A percentile compares a stretch with the other conserved stretches of the same genome.
These are phyloP conservation scores for Apostichopus leukothele DNA, from an alignment of 53 echinoderm and acorn worm species.

Conservation along the genomic window DNA sequence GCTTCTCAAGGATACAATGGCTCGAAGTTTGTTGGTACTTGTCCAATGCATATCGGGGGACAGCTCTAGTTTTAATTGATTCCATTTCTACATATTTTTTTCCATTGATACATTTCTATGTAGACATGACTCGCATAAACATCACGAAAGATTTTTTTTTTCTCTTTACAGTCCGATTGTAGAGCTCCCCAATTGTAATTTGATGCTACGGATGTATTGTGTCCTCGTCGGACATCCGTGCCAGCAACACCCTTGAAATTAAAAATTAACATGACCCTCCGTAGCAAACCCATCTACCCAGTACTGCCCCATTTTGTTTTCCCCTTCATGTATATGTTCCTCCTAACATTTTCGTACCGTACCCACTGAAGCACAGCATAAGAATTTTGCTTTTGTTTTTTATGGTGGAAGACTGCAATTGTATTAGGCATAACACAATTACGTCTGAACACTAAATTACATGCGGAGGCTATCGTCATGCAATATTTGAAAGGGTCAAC, in stretches of 20 bases:
- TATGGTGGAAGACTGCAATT: constrained; percentile 39
- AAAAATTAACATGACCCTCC: constrained; percentile 11
- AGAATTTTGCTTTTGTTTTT: constrained; percentile 37
- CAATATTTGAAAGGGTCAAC: neutral
- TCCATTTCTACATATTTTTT: too few relatives aligned
- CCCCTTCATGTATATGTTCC: constrained; percentile 16
- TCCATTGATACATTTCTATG: too few relatives aligned
- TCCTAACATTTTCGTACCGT: constrained; percentile 30
- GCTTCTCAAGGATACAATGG: too few relatives aligned
- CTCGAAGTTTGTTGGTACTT: too few relatives aligned
- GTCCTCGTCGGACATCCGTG: constrained; percentile 46
- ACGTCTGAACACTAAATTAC: constrained; percentile 52
- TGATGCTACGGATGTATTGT: constrained; percentile 10
- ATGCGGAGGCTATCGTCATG: constrained; percentile 56
- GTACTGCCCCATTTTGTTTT: constrained; percentile 33
- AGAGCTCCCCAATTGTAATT: constrained; percentile 48
- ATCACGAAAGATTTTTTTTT: neutral
- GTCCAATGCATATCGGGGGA: too few relatives aligned
- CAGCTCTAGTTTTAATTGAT: too few relatives aligned
- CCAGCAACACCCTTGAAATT: constrained; percentile 41
- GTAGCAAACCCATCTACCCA: constrained; percentile 32
- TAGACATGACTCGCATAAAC: neutral
- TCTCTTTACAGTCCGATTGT: constrained; percentile 20
- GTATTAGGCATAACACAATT: constrained; percentile 43
- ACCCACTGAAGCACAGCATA: constrained; percentile 47